phyloP scores from a whole-genome alignment of 1,140 invertebrate species.

The Drosophila fuyamai region DNA sequence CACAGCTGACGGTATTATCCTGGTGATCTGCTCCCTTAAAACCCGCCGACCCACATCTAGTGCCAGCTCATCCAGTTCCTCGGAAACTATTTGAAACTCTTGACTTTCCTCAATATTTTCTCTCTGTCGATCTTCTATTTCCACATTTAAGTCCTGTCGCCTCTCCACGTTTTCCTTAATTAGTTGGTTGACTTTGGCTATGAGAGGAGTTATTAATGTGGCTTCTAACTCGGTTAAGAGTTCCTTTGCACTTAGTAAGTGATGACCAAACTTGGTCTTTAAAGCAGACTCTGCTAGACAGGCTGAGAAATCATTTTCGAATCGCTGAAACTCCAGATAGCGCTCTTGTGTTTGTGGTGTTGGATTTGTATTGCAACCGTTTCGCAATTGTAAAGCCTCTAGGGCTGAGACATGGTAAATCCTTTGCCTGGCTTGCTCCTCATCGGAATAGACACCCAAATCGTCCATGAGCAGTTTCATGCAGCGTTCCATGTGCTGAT shows the following conservation, averaged over 20 bases:
- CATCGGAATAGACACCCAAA: constrained; percentile 92
- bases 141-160: not conserved
- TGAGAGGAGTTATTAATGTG: constrained; percentile 42
- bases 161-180: not conserved
- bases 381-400: constrained; percentile 93
- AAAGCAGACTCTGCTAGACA: constrained; percentile 99
- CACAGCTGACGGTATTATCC: constrained; percentile 92
- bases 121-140: constrained; percentile 87
- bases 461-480: constrained; percentile 97
- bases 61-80: constrained; percentile 96
- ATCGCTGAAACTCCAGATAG: constrained; percentile 98
- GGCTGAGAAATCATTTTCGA: constrained; percentile 98
- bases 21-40: constrained; percentile 96
- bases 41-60: constrained; percentile 94
- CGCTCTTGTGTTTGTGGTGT: constrained; percentile 90
- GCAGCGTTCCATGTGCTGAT: constrained; percentile 96
- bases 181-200: not conserved
- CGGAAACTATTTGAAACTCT: constrained; percentile 97
- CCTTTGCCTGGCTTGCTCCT: constrained; percentile 94
- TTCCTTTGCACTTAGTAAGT: constrained; percentile 94
- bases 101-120: constrained; percentile 92
- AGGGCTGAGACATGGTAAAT: constrained; percentile 99
- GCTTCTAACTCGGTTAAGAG: constrained; percentile 91
- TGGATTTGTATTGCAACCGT: constrained; percentile 69
- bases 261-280: constrained; percentile 99